Conservation (phyloP, 37 sponge, comb jelly and placozoan genomes). For the Lycopodina hypogea region DNA sequence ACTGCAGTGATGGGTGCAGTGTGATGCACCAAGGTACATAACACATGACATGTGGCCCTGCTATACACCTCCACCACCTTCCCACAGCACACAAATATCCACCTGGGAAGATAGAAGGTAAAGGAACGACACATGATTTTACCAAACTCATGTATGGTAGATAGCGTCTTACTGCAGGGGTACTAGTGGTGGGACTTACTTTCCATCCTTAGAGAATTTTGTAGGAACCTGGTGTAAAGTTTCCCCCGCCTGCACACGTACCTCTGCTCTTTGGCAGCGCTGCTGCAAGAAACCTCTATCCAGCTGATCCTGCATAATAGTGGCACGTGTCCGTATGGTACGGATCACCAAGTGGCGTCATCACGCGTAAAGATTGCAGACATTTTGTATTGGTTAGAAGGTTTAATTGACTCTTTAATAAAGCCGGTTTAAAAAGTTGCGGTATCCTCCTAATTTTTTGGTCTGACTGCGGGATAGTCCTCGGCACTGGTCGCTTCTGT, state of each 20-base stretch:
- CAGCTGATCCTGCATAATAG: background rate
- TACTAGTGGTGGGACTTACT: slow-evolving; percentile 24
- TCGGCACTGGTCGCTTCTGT: too few relatives aligned
- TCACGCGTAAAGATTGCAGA: too few relatives aligned
- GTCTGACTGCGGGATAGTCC: too few relatives aligned
- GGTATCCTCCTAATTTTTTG: too few relatives aligned
- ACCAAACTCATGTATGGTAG: background rate
- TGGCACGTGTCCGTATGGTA: too few relatives aligned
- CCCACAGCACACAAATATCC: slow-evolving; percentile 52
- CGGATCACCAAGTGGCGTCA: too few relatives aligned
- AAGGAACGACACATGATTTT: background rate
- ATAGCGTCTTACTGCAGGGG: background rate
- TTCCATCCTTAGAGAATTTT: slow-evolving; percentile 50
- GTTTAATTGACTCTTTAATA: too few relatives aligned
- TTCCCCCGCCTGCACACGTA: slow-evolving; percentile 21
- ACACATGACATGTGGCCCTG: slow-evolving; percentile 25
- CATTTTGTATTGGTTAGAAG: too few relatives aligned
- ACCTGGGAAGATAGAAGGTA: slow-evolving; percentile 12
- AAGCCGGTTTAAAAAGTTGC: too few relatives aligned
- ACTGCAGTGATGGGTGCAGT: slow-evolving; percentile 38
- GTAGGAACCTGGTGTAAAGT: background rate
- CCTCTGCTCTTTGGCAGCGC: background rate
- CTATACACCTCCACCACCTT: slow-evolving; percentile 53
- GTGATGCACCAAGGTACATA: slow-evolving; percentile 43
- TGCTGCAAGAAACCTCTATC: background rate